Conservation (phyloP, 1,140 invertebrate species). For the Pseudoatta argentina region DNA sequence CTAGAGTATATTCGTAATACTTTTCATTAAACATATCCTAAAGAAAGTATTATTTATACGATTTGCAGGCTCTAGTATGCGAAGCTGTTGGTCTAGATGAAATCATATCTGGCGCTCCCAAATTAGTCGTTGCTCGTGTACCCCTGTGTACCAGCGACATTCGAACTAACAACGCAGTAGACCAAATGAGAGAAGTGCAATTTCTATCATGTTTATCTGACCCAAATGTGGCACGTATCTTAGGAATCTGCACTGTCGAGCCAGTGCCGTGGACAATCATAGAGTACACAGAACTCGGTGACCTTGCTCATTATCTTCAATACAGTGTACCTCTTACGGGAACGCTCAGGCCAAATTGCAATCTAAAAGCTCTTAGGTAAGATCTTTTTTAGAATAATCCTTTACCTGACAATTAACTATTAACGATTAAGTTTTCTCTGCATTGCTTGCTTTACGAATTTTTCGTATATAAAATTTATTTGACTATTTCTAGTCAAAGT, state of each 20-base stretch:
- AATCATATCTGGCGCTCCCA: conserved; percentile 82
- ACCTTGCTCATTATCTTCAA: conserved; percentile 92
- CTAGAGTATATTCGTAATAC: neutral
- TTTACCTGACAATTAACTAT: neutral
- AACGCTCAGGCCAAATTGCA: conserved; percentile 82
- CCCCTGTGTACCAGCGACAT: conserved; percentile 75
- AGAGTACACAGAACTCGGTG: conserved; percentile 93
- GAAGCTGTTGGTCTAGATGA: conserved; percentile 87
- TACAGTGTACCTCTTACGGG: conserved; percentile 84
- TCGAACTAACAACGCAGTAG: conserved; percentile 76
- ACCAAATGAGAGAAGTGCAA: conserved; percentile 89
- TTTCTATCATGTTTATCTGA: conserved; percentile 91
- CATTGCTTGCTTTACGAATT: neutral
- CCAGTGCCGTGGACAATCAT: conserved; percentile 91
- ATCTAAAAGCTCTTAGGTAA: conserved; percentile 84
- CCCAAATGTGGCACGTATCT: conserved; percentile 91
- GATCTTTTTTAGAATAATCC: neutral
- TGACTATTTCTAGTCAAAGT: conserved; percentile 89
- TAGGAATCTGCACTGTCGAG: conserved; percentile 89
- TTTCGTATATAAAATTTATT: neutral
- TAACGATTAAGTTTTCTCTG: neutral
- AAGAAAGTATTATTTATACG: neutral
- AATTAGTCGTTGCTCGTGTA: conserved; percentile 87
- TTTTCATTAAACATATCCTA: neutral
- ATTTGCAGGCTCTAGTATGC: conserved; percentile 87